Evolutionary conservation across 2,888 invertebrate species (phyloP), one percentile per base, ranked within the genome.

Genomic region (Eilema griseolum): DNA sequence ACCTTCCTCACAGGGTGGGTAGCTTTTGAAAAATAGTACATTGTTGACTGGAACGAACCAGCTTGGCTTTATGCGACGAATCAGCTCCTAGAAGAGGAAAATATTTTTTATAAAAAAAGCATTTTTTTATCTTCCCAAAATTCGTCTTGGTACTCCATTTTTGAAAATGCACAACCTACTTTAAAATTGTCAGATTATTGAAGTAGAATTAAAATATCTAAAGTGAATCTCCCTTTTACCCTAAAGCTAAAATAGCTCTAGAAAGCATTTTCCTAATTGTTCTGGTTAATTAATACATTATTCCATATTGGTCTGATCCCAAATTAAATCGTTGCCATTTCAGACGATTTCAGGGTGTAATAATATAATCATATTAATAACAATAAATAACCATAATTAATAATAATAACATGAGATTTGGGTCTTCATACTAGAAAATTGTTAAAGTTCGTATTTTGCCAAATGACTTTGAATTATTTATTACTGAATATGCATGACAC

Each of bases 31-130:
- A 79, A 86, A 92, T 5, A 88, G 28, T 0, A 81, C 82, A 67
- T 85, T 90, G 81, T 93, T 94, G 24, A 90, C 80, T 0, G 94
- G 94, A 24, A 93, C 91, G 71, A 92, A 91, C 46, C 90, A 85
- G 59, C 82, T 86, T 0, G 85, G 86, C 65, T 86, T 88, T 7
- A 89, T 74, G 20, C 87, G 78, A 0, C 80, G 83, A 8, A 88
- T 79, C 20, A 83, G 74, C 20, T 89, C 90, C 90, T 93, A 83
- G 11, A 86, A 90, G 67, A 28, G 2, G 11, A 31, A 3, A 74
- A 57, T 20, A 24, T 5, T 20, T 20, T 20, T 46, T 7, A 46
- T 46, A 20, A 46, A 20, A 20, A 46, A 41, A 46, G 20, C n/a
- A n/a, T n/a, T n/a, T n/a, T 0, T 5, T 46, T 7, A 20, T 20